Evolutionary conservation across 2,797 vertebrate genomes (phyloP), one percentile per base, ranked within the genome.

Genomic region (Anguilla megastoma): DNA sequence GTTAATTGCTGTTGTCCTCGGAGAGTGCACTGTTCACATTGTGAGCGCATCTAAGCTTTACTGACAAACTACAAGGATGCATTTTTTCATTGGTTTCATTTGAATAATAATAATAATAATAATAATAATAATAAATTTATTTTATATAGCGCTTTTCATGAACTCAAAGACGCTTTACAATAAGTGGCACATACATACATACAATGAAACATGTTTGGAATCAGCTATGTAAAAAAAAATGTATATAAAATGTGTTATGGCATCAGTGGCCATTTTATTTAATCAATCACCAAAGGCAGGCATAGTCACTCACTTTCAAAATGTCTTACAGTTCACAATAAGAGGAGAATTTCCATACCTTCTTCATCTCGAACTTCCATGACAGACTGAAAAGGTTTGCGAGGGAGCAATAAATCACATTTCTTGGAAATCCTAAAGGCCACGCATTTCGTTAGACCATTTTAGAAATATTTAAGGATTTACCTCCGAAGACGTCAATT

Each of bases 401-500:
- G 30, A 45, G 41, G n/a, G 9, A 69, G 36, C n/a, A 69, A 88
- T 86, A n/a, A 89, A 36, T 80, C 85, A 84, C 85, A 54, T 24
- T 36, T 83, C 71, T 88, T 86, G 54, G 85, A 69, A 69, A 86
- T 84, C 33, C 58, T 58, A 71, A 58, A 66, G 84, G 86, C 63
- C 74, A 52, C 85, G 90, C 66, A 87, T 69, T 87, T 87, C 90
- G 91, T 95, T 94, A 93, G 85, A 71, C 87, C 89, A 74, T 89
- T 87, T 91, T 94, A 90, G 91, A 88, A 80, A 86, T 91, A 93
- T 94, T 84, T 80, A 88, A 9, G 89, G 86, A 92, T 93, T 95
- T 93, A 93, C 93, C 92, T 93, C 88, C 74, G 93, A 90, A 91
- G 69, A 50, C 52, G 92, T 94, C 89, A 90, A 85, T 91, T 90